These are phyloP conservation scores for Drosophila pachea DNA, from an alignment of 1,140 invertebrate species.

Conservation along the genomic window DNA sequence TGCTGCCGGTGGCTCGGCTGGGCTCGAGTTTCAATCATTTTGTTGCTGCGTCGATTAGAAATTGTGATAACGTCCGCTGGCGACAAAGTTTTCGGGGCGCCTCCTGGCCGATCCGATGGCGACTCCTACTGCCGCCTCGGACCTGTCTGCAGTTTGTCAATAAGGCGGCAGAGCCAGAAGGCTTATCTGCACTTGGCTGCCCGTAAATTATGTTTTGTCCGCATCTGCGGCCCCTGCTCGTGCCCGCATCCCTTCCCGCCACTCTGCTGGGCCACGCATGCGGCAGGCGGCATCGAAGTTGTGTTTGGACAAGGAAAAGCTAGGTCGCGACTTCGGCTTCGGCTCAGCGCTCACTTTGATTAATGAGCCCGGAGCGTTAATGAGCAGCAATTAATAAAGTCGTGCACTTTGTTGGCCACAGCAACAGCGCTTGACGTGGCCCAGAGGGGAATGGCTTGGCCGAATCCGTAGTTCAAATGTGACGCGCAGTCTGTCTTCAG, in stretches of 20 bases:
- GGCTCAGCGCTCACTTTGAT: conserved; percentile 60
- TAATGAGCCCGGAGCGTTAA: conserved; percentile 70
- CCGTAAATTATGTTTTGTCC: conserved; percentile 76
- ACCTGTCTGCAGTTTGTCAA: conserved; percentile 73
- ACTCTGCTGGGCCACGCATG: not conserved
- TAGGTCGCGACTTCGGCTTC: conserved; percentile 13
- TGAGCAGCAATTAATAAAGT: conserved; percentile 77
- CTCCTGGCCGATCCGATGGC: not conserved
- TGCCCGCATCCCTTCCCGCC: not conserved
- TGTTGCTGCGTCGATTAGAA: conserved; percentile 69
- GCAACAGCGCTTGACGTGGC: conserved; percentile 28
- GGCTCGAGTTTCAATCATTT: conserved; percentile 73
- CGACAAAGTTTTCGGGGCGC: conserved; percentile 67
- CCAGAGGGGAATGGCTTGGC: conserved; percentile 5
- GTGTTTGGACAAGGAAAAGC: conserved; percentile 35
- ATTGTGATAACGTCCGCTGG: conserved; percentile 73
- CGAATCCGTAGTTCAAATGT: too few relatives aligned
- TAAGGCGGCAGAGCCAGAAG: conserved; percentile 41
- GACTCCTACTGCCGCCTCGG: not conserved
- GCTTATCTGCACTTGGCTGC: conserved; percentile 71
- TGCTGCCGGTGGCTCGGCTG: conserved; percentile 36
- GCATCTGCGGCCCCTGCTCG: conserved; percentile 65
- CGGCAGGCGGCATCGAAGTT: conserved; percentile 10
- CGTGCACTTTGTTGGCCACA: conserved; percentile 73
- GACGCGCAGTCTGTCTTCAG: too few relatives aligned